phyloP scores from a whole-genome alignment of 2,888 invertebrate genomes.

The Cerastoderma edule region DNA sequence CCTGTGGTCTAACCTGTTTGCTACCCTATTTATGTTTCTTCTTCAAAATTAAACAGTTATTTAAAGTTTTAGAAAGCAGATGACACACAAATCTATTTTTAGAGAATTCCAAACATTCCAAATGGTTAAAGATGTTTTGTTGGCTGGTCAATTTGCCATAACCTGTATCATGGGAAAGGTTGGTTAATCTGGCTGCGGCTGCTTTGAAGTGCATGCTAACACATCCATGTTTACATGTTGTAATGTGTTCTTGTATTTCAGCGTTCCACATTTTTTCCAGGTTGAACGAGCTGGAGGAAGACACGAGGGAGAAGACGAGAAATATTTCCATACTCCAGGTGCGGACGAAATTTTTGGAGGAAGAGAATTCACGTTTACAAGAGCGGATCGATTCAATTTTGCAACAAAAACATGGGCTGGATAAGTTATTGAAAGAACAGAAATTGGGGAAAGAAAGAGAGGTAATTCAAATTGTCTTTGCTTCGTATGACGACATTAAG shows the following conservation, averaged over 20 bases:
- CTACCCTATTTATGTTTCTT: no score
- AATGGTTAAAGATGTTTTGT: no score
- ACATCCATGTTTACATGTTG: constrained; percentile 45
- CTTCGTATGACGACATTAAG: background rate
- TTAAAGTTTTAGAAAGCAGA: no score
- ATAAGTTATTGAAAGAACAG: constrained; percentile 76
- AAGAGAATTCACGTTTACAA: constrained; percentile 80
- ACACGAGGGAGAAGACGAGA: constrained; percentile 74
- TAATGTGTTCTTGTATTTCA: constrained; percentile 56
- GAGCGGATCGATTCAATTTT: constrained; percentile 74
- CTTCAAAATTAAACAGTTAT: no score
- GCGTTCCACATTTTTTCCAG: constrained; percentile 74
- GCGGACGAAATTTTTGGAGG: constrained; percentile 77
- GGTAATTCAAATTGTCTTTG: constrained; percentile 53
- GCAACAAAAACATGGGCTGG: constrained; percentile 78
- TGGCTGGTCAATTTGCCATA: no score
- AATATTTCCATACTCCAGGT: constrained; percentile 78
- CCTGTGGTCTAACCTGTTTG: no score
- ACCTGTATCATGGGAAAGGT: no score
- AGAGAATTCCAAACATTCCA: no score
- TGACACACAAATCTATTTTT: no score
- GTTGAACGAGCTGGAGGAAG: constrained; percentile 79
- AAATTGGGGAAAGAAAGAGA: constrained; percentile 75
- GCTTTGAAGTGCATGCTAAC: constrained; percentile 49
- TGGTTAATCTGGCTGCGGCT: background rate